phyloP scores from a whole-genome alignment of 2,888 invertebrate species.

The Leptopilina myrica region DNA sequence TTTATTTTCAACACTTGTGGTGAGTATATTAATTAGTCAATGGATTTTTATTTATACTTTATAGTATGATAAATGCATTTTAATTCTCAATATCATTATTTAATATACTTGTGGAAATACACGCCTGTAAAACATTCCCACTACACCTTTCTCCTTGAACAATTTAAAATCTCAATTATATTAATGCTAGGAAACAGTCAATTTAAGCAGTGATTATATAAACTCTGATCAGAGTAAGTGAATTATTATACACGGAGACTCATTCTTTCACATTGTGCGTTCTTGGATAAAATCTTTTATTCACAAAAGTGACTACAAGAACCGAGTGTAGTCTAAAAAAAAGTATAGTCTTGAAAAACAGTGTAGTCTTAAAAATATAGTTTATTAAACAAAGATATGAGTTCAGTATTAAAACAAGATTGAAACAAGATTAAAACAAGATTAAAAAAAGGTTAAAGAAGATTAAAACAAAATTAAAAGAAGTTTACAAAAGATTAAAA shows the following conservation, averaged over 20 bases:
- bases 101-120: neutral
- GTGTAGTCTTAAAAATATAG: too few relatives aligned
- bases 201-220: conserved; percentile 19
- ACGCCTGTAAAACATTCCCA: neutral
- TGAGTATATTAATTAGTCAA: too few relatives aligned
- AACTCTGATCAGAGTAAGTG: conserved; percentile 3
- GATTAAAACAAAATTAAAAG: too few relatives aligned
- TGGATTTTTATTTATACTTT: neutral
- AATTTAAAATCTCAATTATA: conserved; percentile 17
- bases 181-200: conserved; percentile 12
- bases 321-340: too few relatives aligned
- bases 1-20: too few relatives aligned
- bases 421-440: too few relatives aligned
- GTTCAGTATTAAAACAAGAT: too few relatives aligned
- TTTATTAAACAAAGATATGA: too few relatives aligned
- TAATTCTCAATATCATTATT: neutral
- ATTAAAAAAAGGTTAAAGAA: too few relatives aligned
- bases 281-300: neutral
- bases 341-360: too few relatives aligned
- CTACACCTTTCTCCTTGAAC: conserved; percentile 20
- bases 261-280: conserved; percentile 21
- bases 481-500: too few relatives aligned
- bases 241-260: conserved; percentile 7
- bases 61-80: neutral
- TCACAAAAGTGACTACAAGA: neutral